Base-by-base conservation (phyloP, 2,888 invertebrate genomes). In the Rotaria socialis region DNA sequence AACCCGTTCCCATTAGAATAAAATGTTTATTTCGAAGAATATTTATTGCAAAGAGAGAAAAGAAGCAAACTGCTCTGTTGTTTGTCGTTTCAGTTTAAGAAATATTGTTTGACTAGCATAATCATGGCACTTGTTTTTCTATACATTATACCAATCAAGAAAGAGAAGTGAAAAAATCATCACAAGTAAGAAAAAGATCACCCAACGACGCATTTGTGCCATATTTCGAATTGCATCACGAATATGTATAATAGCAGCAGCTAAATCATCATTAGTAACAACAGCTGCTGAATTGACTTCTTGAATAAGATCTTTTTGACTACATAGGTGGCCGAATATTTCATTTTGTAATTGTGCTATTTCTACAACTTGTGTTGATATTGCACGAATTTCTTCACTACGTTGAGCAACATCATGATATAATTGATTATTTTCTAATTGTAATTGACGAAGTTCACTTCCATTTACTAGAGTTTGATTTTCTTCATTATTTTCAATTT, bases 91-190 rank as follows among this genome's bases (percentile, higher is more conserved):
- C 22, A 11, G 50, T 50, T 22, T 75, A 43, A 47, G 47, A 80
- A 5, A 47, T 47, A 3, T 22, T n/a, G 5, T 19, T n/a, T 80
- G 80, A 67, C 67, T 67, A 67, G 35, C 6, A 19, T 19, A 35
- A 56, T 56, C 16, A 1, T 8, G 24, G 24, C 2, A 8, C 24
- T 56, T 56, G 8, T 56, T 35, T 19, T 67, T 41, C 41, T 47
- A 80, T 80, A 47, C 80, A 47, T 80, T 80, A n/a, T 80, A 80
- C 80, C 80, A 80, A 80, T 80, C 80, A 19, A 80, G 80, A 80
- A 80, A 80, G 22, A 80, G 47, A 80, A 80, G 80, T 47, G 80
- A 80, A 80, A 80, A 80, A 24, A 80, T 80, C 80, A 80, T 80
- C n/a, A 80, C 80, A 47, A 80, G 24, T 80, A 80, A n/a, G 24